phyloP scores from a whole-genome alignment of 2,113 vertebrate genomes.

The Sminthopsis crassicaudata region DNA sequence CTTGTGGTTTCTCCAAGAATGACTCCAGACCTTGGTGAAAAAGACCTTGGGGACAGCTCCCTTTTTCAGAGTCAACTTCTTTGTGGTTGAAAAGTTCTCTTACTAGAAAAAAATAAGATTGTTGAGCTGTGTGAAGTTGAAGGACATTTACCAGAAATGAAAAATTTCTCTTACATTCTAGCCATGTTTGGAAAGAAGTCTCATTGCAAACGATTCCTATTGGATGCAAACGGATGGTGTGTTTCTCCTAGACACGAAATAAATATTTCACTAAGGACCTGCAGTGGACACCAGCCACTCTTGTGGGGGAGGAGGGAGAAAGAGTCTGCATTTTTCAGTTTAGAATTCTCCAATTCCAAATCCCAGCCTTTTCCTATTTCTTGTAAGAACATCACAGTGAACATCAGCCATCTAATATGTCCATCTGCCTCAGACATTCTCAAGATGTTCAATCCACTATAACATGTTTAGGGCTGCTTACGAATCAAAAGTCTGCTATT shows the following conservation, averaged over 20 bases:
- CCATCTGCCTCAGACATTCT: background rate
- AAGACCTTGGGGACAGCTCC: background rate
- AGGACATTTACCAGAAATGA: constrained; percentile 52
- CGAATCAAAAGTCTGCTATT: constrained; percentile 29
- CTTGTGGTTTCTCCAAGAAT: constrained; percentile 56
- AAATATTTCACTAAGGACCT: constrained; percentile 13
- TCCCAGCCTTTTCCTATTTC: constrained; percentile 21
- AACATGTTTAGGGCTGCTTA: background rate
- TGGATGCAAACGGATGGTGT: background rate
- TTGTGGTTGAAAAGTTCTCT: constrained; percentile 38
- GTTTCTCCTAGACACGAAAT: constrained; percentile 47
- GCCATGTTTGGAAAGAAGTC: constrained; percentile 38
- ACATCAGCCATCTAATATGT: background rate
- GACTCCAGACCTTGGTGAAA: constrained; percentile 20
- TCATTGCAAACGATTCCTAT: background rate
- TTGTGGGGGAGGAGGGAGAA: too few relatives aligned
- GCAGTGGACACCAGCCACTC: background rate
- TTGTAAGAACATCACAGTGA: background rate
- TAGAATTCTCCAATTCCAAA: constrained; percentile 17
- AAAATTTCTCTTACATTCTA: constrained; percentile 36
- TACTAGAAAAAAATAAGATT: constrained; percentile 43
- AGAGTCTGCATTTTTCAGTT: background rate
- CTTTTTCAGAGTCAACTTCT: constrained; percentile 53
- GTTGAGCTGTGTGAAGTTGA: constrained; percentile 34
- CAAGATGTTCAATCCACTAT: constrained; percentile 18